These are phyloP conservation scores for Thinocorus orbignyianus DNA, from an alignment of 2,113 vertebrate species.

Conservation along the genomic window DNA sequence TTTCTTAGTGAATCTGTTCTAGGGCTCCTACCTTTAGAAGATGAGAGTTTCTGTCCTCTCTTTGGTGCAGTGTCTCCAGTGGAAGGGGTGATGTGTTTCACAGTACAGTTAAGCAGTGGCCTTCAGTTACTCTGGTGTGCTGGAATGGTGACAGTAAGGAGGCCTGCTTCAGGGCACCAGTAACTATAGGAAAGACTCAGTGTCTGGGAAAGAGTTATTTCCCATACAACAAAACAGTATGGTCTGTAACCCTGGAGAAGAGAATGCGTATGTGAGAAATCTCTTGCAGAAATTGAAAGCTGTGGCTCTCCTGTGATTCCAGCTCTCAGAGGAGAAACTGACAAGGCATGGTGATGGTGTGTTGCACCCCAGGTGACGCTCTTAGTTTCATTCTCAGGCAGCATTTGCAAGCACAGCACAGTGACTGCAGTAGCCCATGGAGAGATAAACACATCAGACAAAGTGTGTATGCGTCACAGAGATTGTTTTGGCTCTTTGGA, in stretches of 20 bases:
- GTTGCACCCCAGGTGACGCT: neutral
- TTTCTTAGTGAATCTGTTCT: neutral
- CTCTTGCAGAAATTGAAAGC: neutral
- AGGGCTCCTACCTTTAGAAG: neutral
- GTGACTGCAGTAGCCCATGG: neutral
- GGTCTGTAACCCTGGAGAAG: neutral
- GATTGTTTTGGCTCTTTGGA: neutral
- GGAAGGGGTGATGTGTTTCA: neutral
- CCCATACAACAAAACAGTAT: neutral
- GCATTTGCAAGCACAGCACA: neutral
- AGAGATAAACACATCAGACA: neutral
- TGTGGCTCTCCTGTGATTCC: neutral
- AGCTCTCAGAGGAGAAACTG: neutral
- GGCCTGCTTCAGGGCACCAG: neutral
- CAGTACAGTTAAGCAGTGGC: neutral
- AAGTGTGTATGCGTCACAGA: neutral
- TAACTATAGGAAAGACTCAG: neutral
- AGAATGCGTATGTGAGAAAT: neutral
- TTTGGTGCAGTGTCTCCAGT: neutral
- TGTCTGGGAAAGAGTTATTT: neutral
- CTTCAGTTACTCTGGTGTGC: neutral
- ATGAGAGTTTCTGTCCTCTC: neutral
- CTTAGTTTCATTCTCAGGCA: neutral
- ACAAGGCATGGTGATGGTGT: rapidly evolving
- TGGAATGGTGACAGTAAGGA: neutral